Conservation (phyloP, 2,888 invertebrate genomes). For the Pseudococcus jackbeardsleyi region DNA sequence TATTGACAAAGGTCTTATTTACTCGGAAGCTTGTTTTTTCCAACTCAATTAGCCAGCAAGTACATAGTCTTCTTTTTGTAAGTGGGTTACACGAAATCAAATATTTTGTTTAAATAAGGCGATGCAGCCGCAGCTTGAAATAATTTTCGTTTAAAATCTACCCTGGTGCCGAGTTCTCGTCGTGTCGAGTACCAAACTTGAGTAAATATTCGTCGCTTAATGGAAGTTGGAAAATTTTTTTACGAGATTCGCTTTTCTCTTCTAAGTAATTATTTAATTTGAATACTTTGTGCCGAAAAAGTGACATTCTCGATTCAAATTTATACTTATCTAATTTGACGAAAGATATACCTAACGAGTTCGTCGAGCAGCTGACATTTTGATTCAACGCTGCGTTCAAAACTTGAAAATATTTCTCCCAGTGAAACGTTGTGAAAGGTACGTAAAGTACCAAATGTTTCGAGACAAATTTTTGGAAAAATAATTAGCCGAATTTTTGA, state of each 20-base stretch:
- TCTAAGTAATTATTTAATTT: neutral
- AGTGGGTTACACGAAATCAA: neutral
- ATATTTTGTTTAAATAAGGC: neutral
- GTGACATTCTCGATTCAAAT: too few species aligned
- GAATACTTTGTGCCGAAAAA: neutral
- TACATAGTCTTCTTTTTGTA: neutral
- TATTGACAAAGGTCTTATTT: constrained; percentile 35
- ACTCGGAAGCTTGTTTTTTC: constrained; percentile 1
- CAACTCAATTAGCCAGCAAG: neutral
- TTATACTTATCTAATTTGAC: neutral
- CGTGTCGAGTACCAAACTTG: neutral
- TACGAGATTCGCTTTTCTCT: neutral
- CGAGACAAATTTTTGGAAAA: too few species aligned
- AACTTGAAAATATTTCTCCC: too few species aligned
- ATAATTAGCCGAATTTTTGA: too few species aligned
- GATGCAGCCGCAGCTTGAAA: neutral
- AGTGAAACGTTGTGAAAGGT: neutral
- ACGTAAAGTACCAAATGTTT: neutral
- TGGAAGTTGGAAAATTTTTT: neutral
- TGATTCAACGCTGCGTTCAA: too few species aligned
- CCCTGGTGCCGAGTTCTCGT: neutral
- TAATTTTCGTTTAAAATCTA: neutral
- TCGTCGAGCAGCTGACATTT: neutral
- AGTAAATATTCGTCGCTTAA: too few species aligned
- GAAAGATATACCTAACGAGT: neutral